Conservation (phyloP, 2,113 vertebrate genomes). For the Lonchura striata region DNA sequence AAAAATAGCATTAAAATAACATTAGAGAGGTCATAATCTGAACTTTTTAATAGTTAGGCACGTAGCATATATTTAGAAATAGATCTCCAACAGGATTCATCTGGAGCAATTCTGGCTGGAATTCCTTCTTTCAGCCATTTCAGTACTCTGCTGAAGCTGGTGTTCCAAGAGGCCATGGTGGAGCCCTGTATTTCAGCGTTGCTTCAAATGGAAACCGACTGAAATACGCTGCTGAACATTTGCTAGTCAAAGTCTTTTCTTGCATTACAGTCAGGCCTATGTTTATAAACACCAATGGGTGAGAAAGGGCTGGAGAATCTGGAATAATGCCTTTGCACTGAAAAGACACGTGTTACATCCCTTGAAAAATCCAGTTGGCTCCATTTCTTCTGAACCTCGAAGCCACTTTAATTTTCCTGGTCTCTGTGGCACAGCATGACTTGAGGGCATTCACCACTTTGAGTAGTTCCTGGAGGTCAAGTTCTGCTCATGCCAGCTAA, state of each 20-base stretch:
- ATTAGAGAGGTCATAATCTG: slow-evolving; percentile 66
- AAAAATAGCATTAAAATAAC: slow-evolving; percentile 78
- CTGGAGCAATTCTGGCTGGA: background rate
- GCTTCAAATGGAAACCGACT: background rate
- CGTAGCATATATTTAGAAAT: slow-evolving; percentile 45
- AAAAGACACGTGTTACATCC: background rate
- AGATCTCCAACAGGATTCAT: slow-evolving; percentile 47
- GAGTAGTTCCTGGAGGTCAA: background rate
- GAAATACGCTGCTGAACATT: background rate
- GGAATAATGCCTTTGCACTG: background rate
- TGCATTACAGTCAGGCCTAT: background rate
- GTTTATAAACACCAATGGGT: background rate
- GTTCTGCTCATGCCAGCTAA: background rate
- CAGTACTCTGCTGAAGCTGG: background rate
- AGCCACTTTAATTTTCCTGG: background rate
- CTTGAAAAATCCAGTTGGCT: background rate
- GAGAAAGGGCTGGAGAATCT: background rate
- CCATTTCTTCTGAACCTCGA: background rate
- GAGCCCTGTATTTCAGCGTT: background rate
- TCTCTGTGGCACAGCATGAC: background rate
- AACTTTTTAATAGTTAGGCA: slow-evolving; percentile 59
- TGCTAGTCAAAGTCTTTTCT: background rate
- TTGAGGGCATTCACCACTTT: background rate
- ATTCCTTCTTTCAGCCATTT: background rate
- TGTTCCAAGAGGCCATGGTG: background rate